Percentiles rank a stretch among this genome's conserved stretches.
Evolutionary conservation across 2,888 invertebrate genomes (phyloP).

Genomic region (Agrilus biguttatus): DNA sequence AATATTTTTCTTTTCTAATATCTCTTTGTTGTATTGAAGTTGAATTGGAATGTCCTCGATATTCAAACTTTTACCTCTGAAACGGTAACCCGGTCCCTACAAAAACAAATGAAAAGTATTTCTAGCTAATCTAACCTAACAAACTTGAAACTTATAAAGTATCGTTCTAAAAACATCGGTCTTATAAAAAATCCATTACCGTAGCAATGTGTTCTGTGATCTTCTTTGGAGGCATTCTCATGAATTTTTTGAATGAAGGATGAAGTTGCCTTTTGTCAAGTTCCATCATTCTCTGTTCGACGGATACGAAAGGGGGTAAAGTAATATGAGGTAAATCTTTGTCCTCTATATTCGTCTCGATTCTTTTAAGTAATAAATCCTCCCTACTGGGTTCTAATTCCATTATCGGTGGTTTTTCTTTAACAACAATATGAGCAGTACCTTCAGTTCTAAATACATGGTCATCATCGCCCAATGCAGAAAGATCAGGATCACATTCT

Average conservation of each 20-base stretch:
- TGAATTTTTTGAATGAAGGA: slow-evolving; percentile 20
- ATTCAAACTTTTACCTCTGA: slow-evolving; percentile 18
- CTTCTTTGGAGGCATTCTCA: neutral
- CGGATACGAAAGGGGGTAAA: slow-evolving; percentile 19
- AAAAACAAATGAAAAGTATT: slow-evolving; percentile 18
- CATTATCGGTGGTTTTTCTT: slow-evolving; percentile 12
- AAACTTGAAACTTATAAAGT: no score
- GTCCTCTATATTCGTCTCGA: slow-evolving; percentile 19
- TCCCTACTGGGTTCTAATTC: slow-evolving; percentile 11
- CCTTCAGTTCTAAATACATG: slow-evolving; percentile 21
- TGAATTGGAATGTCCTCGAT: slow-evolving; percentile 18
- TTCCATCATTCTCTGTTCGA: slow-evolving; percentile 20
- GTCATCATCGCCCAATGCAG: slow-evolving; percentile 19
- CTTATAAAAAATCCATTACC: no score
- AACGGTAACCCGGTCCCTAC: slow-evolving; percentile 25
- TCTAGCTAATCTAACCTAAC: no score
- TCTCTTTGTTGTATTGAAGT: slow-evolving; percentile 19
- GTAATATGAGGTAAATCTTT: slow-evolving; percentile 20
- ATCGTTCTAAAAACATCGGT: no score
- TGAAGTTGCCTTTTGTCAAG: slow-evolving; percentile 21
- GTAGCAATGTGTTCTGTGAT: no score
- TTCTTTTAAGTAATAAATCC: slow-evolving; percentile 15
- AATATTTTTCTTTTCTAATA: slow-evolving; percentile 24
- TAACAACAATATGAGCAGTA: slow-evolving; percentile 22
- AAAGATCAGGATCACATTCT: slow-evolving; percentile 16